These are phyloP conservation scores for Rhodinocichla rosea DNA, from an alignment of 2,113 vertebrate genomes.

Conservation along the genomic window DNA sequence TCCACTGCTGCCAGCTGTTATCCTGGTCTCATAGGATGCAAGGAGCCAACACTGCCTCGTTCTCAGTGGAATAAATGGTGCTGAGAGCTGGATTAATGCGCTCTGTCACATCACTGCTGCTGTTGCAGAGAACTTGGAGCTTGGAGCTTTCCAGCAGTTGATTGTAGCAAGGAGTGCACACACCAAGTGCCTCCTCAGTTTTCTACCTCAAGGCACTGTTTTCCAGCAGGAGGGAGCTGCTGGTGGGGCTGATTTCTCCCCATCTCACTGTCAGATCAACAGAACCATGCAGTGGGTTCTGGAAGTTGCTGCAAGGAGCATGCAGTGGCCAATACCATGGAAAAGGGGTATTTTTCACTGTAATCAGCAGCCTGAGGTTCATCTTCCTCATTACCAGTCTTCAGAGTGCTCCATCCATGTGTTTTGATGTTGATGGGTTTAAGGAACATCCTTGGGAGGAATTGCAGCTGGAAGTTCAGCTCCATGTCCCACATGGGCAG, in stretches of 20 bases:
- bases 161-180: background rate
- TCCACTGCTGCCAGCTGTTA: background rate
- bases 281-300: background rate
- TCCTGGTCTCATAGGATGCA: background rate
- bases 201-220: background rate
- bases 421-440: background rate
- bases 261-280: background rate
- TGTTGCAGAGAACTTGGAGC: background rate
- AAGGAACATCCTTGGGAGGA: background rate
- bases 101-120: background rate
- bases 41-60: background rate
- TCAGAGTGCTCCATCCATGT: background rate
- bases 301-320: background rate
- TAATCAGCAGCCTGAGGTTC: background rate
- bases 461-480: background rate
- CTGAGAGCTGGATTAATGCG: background rate
- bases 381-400: background rate
- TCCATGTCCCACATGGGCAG: accelerated
- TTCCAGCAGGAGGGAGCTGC: background rate
- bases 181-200: accelerated
- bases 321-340: background rate
- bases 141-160: background rate
- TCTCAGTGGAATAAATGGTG: background rate
- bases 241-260: background rate
- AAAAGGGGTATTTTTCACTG: background rate